Conservation (phyloP, 2,797 vertebrate genomes). For the Vultur gryphus region DNA sequence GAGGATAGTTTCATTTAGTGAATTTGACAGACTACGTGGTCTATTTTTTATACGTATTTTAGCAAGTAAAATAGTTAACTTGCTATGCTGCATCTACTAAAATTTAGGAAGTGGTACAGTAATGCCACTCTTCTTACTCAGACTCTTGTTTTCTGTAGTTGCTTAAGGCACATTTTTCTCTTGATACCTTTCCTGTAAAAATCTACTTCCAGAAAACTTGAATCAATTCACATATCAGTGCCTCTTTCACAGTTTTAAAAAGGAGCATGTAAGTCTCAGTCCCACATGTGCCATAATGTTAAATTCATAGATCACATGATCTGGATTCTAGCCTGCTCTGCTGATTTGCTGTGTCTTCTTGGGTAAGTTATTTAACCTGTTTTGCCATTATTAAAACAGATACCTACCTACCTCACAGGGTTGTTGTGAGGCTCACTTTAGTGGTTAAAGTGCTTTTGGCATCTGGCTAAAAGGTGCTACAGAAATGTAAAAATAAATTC, state of each 20-base stretch:
- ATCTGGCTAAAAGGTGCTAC: background rate
- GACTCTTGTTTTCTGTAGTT: background rate
- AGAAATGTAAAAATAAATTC: constrained; percentile 45
- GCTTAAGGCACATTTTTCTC: background rate
- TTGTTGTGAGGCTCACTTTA: constrained; percentile 66
- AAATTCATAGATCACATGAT: background rate
- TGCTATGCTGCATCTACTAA: background rate
- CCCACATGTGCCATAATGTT: background rate
- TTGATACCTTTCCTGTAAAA: background rate
- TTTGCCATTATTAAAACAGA: background rate
- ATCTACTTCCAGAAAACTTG: background rate
- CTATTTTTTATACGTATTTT: background rate
- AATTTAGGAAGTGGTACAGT: background rate
- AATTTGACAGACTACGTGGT: background rate
- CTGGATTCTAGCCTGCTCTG: constrained; percentile 42
- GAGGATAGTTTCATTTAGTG: background rate
- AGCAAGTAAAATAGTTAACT: background rate
- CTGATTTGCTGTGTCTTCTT: constrained; percentile 26
- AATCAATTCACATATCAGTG: background rate
- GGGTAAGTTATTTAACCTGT: constrained; percentile 53
- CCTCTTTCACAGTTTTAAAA: background rate
- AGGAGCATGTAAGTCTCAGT: background rate
- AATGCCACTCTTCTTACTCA: background rate
- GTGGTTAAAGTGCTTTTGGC: constrained; percentile 31
- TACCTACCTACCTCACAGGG: constrained; percentile 69